Evolutionary conservation across 2,113 vertebrate genomes (phyloP), one percentile per base, ranked within the genome.

Genomic region (Leucopsar rothschildi): DNA sequence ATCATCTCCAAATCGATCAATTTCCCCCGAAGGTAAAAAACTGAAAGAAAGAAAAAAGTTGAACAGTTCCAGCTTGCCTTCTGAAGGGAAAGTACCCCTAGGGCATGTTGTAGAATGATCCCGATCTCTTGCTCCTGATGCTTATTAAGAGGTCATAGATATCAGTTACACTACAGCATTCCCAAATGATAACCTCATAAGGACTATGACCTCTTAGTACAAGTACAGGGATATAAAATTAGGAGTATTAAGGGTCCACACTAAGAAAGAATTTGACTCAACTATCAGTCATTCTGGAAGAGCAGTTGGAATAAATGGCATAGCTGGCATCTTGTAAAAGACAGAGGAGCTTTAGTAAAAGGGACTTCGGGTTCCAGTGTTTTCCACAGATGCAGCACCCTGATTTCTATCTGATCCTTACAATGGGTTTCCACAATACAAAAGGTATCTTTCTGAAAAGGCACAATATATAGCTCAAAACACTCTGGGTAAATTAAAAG

Each of bases 121-220:
- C 86, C 96, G 6, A 94, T 96, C 87, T 97, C 96, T 94, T 97
- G 95, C 96, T 97, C 96, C 96, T 96, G 96, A 97, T 96, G 94
- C 96, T 98, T 97, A 97, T 97, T 98, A 98, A 97, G 97, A 97
- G 98, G 97, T 98, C 97, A 97, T 31, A 94, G 97, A 98, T 97
- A 94, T 97, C 95, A 45, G 92, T 97, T 97, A 97, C 92, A 94
- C 79, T 85, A 76, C 56, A 91, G 79, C 71, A 93, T 88, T 98
- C 97, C 96, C 97, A 92, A 88, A 95, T 95, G 91, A 91, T 91
- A 96, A 94, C 92, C 90, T 88, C 88, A 95, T 92, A 91, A 18
- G 90, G 85, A 96, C 94, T 85, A 60, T 94, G 96, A 95, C 93
- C 95, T 93, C 96, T 80, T 83, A 92, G 57, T 76, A 95, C 68